Percentiles rank a stretch among this genome's conserved stretches.
These are phyloP conservation scores for Drosophila ananassae DNA, from an alignment of 1,140 invertebrate genomes.

Conservation along the genomic window DNA sequence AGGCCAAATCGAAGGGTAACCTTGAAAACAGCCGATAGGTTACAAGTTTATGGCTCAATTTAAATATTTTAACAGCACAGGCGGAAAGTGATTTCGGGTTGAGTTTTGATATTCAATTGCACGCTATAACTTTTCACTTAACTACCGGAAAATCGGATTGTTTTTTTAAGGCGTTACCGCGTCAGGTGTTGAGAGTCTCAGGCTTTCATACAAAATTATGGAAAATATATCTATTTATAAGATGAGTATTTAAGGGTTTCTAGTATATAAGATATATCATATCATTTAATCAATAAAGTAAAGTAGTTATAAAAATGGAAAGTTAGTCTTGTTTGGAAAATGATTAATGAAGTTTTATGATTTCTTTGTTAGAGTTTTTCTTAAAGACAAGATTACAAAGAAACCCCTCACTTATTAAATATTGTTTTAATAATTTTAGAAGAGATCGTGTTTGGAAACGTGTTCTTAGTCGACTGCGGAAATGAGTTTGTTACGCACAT, in stretches of 20 bases:
- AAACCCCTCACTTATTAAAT: constrained; percentile 1
- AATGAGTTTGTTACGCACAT: constrained; percentile 37
- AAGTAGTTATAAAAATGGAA: no score
- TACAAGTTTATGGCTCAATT: constrained; percentile 74
- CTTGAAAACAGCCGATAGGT: constrained; percentile 72
- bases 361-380: no score
- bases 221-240: constrained; percentile 31
- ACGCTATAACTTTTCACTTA: constrained; percentile 14
- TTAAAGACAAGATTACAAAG: no score
- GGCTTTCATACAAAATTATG: constrained; percentile 12
- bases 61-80: constrained; percentile 68
- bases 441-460: constrained; percentile 27
- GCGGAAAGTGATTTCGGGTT: constrained; percentile 2
- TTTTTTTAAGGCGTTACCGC: constrained; percentile 33
- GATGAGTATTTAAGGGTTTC: background rate
- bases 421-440: constrained; percentile 20
- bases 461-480: constrained; percentile 55
- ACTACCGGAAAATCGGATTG: constrained; percentile 3
- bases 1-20: constrained; percentile 46
- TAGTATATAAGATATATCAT: no score
- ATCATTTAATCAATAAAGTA: background rate
- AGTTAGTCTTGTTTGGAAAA: background rate
- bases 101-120: constrained; percentile 6
- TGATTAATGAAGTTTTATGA: background rate
- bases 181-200: constrained; percentile 23